Percentiles rank a stretch among this genome's conserved stretches.
Conservation (phyloP, 2,113 vertebrate species). For the Eudyptes chrysolophus region DNA sequence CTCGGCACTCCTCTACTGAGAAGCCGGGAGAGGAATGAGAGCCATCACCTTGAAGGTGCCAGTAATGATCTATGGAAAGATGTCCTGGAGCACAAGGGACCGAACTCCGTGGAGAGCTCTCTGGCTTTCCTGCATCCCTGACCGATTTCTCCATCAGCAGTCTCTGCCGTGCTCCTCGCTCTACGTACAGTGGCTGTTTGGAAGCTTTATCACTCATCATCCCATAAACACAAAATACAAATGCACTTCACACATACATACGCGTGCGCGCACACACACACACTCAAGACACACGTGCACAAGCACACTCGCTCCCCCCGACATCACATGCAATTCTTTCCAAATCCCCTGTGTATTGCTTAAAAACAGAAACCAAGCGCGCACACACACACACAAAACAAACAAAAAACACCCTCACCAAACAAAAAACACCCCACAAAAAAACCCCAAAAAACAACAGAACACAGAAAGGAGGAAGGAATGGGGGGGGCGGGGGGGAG, state of each 20-base stretch:
- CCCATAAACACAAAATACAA: not conserved
- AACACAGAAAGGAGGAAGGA: not conserved
- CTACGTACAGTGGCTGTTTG: not conserved
- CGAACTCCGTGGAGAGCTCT: not conserved
- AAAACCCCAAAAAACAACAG: not conserved
- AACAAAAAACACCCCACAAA: not conserved
- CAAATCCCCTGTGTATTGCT: not conserved
- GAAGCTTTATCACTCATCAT: not conserved
- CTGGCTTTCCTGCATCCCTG: not conserved
- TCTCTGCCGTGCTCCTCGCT: not conserved
- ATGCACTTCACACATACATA: not conserved
- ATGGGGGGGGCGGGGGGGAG: not conserved
- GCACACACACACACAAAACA: not conserved
- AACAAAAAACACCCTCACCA: not conserved
- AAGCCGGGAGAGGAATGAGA: not conserved
- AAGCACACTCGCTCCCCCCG: not conserved
- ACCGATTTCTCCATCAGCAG: not conserved
- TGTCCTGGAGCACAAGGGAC: not conserved
- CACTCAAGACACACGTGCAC: not conserved
- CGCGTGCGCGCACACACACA: not conserved
- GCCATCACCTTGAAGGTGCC: slow-evolving; percentile 15
- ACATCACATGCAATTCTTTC: slow-evolving; percentile 6
- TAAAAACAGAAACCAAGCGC: not conserved
- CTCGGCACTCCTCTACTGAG: not conserved
- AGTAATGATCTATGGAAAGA: not conserved